Evolutionary conservation across 2,888 invertebrate genomes (phyloP), one percentile per base, ranked within the genome.

Genomic region (Tiliacea citrago): DNA sequence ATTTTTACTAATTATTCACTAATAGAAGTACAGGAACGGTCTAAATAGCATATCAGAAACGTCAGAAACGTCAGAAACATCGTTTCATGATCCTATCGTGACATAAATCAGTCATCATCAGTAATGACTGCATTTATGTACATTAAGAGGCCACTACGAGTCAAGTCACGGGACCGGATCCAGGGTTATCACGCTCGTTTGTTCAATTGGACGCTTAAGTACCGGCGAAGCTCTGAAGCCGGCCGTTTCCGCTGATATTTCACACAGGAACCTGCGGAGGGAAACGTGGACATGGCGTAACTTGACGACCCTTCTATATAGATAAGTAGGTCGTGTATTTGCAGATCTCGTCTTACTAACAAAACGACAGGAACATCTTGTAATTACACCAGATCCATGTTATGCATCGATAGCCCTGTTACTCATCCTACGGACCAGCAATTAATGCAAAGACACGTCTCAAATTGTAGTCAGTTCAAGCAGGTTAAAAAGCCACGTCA

Each of bases 201-300:
- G 92, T 90, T 93, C 95, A 95, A 96, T 96, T 96, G 95, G 89
- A 84, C 91, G 82, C 90, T 91, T 94, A 93, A 94, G 92, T 92
- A 90, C 91, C 89, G 90, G 88, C 90, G 90, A 92, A 92, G 92
- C 91, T 90, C 91, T 90, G 90, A 91, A 93, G 93, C 90, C 91
- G 91, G 82, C 91, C 89, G 89, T 93, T 94, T 95, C 95, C 95
- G 93, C 82, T 90, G 84, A 83, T 88, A 86, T 91, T 94, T 95
- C 94, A 92, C 95, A 93, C 90, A 93, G 92, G 92, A 93, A 93
- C 89, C 88, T 67, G 53, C 68, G 65, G 45, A 83, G 82, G 77
- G 86, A 82, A 74, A 66, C 61, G 72, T 71, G 62, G 65, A 73
- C 68, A 84, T 87, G 81, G 79, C 71, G 84, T 77, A 85, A 80